Percentiles rank a stretch among this genome's conserved stretches.
Conservation (phyloP, 2,797 vertebrate species). For the Xenops minutus region DNA sequence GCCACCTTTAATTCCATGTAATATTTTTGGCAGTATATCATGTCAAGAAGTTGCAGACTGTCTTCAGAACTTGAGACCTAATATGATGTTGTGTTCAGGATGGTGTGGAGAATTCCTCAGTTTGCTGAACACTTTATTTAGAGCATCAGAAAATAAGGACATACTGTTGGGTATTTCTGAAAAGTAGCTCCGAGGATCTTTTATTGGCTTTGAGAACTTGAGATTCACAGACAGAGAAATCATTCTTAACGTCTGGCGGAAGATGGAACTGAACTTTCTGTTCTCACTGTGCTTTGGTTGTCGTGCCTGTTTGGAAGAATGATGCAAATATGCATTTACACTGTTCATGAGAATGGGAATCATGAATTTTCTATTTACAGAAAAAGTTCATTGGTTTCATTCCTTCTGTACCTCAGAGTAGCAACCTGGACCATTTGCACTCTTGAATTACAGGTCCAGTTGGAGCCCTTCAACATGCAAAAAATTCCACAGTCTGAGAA, state of each 20-base stretch:
- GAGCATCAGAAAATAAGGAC: neutral
- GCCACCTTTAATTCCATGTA: neutral
- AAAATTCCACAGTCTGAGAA: neutral
- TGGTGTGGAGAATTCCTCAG: neutral
- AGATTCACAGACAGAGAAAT: neutral
- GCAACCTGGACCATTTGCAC: neutral
- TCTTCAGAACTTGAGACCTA: neutral
- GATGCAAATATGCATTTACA: neutral
- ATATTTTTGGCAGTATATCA: neutral
- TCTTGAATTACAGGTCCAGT: neutral
- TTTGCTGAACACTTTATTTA: neutral
- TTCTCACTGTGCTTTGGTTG: neutral
- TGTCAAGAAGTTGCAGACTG: neutral
- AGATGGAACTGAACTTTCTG: neutral
- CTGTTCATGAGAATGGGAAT: neutral
- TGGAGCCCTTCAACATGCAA: neutral
- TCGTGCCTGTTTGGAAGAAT: neutral
- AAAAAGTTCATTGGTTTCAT: neutral
- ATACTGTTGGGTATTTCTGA: neutral
- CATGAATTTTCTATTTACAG: neutral
- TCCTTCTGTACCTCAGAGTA: neutral
- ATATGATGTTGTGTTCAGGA: neutral
- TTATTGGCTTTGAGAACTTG: neutral
- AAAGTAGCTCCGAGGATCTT: neutral
- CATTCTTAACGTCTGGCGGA: neutral